Conservation (phyloP, 2,113 vertebrate species). For the Turnix velox region DNA sequence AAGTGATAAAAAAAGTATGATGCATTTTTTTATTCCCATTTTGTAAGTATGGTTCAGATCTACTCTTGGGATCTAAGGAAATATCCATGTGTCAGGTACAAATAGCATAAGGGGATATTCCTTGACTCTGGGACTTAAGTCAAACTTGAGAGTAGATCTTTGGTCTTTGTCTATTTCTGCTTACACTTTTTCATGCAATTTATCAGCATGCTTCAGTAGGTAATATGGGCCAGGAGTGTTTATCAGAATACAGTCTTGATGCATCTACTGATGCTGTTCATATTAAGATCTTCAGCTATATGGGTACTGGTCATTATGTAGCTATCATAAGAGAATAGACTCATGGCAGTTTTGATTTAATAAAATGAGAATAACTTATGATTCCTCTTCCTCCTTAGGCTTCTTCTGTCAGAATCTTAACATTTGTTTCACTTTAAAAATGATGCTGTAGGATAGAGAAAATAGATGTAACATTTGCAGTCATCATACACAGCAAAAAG, state of each 20-base stretch:
- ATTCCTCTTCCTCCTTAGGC: background rate
- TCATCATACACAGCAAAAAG: background rate
- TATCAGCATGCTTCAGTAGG: background rate
- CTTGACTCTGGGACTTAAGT: background rate
- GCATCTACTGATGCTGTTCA: background rate
- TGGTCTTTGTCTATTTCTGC: background rate
- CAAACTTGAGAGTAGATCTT: background rate
- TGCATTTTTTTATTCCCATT: background rate
- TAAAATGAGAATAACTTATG: background rate
- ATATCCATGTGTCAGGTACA: rapidly evolving
- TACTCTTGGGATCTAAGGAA: background rate
- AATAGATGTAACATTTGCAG: background rate
- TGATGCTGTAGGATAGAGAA: background rate
- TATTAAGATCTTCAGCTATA: background rate
- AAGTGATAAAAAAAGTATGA: background rate
- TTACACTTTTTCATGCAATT: background rate
- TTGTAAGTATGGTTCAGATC: background rate
- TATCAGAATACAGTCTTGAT: background rate
- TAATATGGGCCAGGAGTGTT: background rate
- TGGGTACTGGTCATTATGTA: background rate
- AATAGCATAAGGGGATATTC: background rate
- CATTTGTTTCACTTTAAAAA: background rate
- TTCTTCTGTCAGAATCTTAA: background rate
- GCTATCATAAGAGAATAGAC: background rate
- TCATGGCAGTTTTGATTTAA: background rate